phyloP scores from a whole-genome alignment of 2,888 invertebrate species.

The Seira musarum region DNA sequence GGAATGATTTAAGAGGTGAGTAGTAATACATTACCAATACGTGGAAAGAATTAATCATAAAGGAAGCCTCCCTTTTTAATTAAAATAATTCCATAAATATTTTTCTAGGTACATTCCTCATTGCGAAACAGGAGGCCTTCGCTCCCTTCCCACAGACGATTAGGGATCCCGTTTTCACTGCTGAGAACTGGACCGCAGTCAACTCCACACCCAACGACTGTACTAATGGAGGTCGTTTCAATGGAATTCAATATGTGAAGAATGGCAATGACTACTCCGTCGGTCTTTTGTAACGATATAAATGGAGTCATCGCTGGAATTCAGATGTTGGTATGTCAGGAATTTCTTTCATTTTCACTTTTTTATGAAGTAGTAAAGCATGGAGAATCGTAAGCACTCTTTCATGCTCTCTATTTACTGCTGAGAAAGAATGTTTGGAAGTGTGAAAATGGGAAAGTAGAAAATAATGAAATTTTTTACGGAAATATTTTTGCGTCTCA shows the following conservation, averaged over 20 bases:
- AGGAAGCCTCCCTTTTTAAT: not conserved
- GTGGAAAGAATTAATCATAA: not conserved
- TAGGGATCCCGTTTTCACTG: not conserved
- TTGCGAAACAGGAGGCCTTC: conserved; percentile 28
- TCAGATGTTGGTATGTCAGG: conserved; percentile 59
- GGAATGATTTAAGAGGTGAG: conserved; percentile 36
- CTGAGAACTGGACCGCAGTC: conserved; percentile 19
- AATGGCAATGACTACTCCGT: conserved; percentile 43
- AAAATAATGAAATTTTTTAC: not conserved
- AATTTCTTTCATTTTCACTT: not conserved
- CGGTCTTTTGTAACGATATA: conserved; percentile 53
- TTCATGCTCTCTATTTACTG: not conserved
- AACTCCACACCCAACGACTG: conserved; percentile 31
- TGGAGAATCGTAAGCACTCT: not conserved
- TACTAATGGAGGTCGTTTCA: conserved; percentile 51
- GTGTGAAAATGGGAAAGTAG: not conserved
- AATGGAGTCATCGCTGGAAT: conserved; percentile 66
- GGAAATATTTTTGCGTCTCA: conserved; percentile 15
- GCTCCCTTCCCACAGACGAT: conserved; percentile 35
- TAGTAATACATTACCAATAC: too few relatives aligned
- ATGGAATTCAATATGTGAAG: conserved; percentile 55
- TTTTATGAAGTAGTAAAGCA: not conserved
- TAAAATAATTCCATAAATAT: not conserved
- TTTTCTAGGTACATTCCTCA: conserved; percentile 33
- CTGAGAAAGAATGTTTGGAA: not conserved